Conservation (phyloP, 35 echinoderm and acorn worm genomes). For the Ophioderma brevispina region DNA sequence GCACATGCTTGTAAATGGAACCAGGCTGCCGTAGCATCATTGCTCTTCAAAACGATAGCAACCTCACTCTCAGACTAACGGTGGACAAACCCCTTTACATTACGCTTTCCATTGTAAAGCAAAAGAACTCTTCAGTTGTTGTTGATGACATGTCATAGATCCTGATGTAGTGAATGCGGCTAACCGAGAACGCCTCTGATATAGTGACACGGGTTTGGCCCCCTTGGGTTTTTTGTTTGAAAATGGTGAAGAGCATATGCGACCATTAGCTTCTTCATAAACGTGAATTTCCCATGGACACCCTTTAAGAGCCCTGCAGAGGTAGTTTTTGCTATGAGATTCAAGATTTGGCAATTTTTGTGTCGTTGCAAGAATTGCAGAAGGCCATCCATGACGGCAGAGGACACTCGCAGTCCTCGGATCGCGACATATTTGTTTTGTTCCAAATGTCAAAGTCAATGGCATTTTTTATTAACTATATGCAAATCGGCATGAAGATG, state of each 20-base stretch:
- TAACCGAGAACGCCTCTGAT: conserved; percentile 73
- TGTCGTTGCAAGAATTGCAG: too few relatives aligned
- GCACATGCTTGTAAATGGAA: conserved; percentile 84
- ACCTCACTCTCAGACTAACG: conserved; percentile 75
- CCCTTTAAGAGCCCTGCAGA: too few relatives aligned
- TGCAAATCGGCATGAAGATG: too few relatives aligned
- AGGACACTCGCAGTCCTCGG: too few relatives aligned
- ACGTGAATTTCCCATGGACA: too few relatives aligned
- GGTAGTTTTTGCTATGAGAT: too few relatives aligned
- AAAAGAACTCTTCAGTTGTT: conserved; percentile 64
- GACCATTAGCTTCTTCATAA: too few relatives aligned
- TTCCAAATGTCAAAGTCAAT: too few relatives aligned
- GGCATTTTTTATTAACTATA: too few relatives aligned
- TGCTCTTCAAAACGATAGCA: conserved; percentile 74
- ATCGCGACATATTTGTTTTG: too few relatives aligned
- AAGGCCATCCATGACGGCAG: too few relatives aligned
- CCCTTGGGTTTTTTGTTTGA: conserved; percentile 77
- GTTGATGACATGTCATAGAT: conserved; percentile 73
- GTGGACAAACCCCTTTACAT: conserved; percentile 81
- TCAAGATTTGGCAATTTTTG: too few relatives aligned
- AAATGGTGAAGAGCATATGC: conserved; percentile 75
- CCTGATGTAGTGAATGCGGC: conserved; percentile 52
- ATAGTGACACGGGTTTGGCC: conserved; percentile 59
- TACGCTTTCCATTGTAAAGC: conserved; percentile 60
- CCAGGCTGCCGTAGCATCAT: conserved; percentile 62